Percentiles rank a stretch among this genome's conserved stretches.
These are phyloP conservation scores for Lasiurus borealis DNA, from an alignment of 2,113 vertebrate genomes.

Conservation along the genomic window DNA sequence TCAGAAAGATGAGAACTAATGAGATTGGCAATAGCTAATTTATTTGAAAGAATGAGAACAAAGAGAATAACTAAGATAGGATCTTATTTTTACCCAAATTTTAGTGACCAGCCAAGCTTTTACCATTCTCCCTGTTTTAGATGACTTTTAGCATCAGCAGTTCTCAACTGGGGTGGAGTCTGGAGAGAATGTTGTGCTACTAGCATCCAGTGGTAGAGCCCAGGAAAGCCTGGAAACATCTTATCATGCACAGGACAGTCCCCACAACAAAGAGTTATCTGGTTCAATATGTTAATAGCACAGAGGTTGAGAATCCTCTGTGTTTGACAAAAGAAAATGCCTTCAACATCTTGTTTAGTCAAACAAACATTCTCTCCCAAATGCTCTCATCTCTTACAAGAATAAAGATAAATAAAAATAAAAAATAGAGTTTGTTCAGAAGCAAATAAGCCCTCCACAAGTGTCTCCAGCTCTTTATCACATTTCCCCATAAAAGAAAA, in stretches of 20 bases:
- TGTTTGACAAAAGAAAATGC: neutral
- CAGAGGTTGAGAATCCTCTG: neutral
- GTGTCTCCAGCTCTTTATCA: neutral
- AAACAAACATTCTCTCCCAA: neutral
- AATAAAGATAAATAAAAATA: neutral
- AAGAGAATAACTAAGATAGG: neutral
- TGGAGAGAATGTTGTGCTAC: neutral
- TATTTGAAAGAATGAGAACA: neutral
- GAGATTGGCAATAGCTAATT: neutral
- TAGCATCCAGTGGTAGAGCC: neutral
- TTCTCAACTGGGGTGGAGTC: neutral
- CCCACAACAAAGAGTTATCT: neutral
- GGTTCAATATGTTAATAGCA: neutral
- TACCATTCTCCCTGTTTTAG: neutral
- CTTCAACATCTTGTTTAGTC: neutral
- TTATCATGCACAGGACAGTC: neutral
- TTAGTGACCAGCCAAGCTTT: neutral
- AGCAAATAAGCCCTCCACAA: neutral
- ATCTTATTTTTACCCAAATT: neutral
- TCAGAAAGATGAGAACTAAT: neutral
- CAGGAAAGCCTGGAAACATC: neutral
- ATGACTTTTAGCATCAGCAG: neutral
- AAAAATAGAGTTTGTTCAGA: constrained; percentile 24
- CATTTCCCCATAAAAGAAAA: neutral
- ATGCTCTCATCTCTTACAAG: neutral